A percentile compares a stretch with the other conserved stretches of the same genome.
Conservation (phyloP, 2,888 invertebrate species). For the Euproctis similis region DNA sequence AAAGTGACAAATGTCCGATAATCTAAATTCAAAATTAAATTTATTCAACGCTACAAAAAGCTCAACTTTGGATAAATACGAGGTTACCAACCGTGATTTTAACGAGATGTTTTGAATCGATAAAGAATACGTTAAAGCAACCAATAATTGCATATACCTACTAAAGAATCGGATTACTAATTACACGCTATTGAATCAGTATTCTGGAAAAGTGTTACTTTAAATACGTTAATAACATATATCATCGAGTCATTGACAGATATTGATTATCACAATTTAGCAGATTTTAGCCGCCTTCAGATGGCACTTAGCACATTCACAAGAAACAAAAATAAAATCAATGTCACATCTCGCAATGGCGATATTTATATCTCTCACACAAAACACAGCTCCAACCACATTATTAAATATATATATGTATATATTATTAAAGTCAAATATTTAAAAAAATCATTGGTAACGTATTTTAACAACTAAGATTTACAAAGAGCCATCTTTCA, state of each 20-base stretch:
- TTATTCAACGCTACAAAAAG: too few relatives aligned
- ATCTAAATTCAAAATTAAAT: too few relatives aligned
- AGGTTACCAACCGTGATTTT: too few relatives aligned
- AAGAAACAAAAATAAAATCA: constrained; percentile 15
- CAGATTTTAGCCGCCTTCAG: constrained; percentile 22
- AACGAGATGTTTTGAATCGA: too few relatives aligned
- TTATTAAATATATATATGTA: constrained; percentile 18
- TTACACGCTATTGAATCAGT: too few relatives aligned
- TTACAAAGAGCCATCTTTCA: constrained; percentile 54
- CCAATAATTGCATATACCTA: too few relatives aligned
- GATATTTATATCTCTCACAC: constrained; percentile 10
- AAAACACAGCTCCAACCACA: constrained; percentile 16
- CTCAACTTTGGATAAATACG: too few relatives aligned
- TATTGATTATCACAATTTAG: constrained; percentile 31
- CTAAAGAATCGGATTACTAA: too few relatives aligned
- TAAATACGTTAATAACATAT: constrained; percentile 15
- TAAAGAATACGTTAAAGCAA: too few relatives aligned
- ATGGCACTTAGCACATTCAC: constrained; percentile 31
- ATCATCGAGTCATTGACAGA: constrained; percentile 24
- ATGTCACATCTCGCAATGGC: constrained; percentile 13
- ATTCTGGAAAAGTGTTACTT: constrained; percentile 11
- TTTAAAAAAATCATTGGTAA: constrained; percentile 68
- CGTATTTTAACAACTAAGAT: constrained; percentile 61
- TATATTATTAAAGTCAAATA: constrained; percentile 48
- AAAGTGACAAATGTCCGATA: too few relatives aligned